phyloP scores from a whole-genome alignment of 2,113 vertebrate species.

The Apteryx mantelli region DNA sequence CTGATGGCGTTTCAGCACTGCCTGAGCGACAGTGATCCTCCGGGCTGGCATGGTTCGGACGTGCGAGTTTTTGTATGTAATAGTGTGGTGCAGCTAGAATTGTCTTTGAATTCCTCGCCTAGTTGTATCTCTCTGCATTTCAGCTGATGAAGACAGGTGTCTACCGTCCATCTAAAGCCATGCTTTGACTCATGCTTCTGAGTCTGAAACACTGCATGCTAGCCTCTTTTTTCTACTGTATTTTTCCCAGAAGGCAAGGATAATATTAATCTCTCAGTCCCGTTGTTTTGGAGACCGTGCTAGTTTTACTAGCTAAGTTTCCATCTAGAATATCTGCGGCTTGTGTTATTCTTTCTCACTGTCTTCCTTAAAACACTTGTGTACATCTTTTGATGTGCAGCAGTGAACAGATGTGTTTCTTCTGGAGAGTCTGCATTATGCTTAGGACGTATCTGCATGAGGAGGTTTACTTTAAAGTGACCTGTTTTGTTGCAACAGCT shows the following conservation, averaged over 20 bases:
- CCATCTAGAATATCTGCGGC: not conserved
- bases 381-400: accelerated
- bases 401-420: not conserved
- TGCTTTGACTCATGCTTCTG: not conserved
- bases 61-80: accelerated
- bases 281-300: not conserved
- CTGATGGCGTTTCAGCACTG: not conserved
- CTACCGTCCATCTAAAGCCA: not conserved
- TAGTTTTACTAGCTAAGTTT: not conserved
- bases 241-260: not conserved
- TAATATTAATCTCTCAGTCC: not conserved
- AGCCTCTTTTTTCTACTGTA: not conserved
- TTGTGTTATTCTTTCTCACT: not conserved
- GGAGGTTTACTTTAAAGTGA: not conserved
- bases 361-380: not conserved
- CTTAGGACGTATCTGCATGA: not conserved
- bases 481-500: not conserved
- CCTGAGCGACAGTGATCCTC: not conserved
- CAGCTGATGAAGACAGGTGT: not conserved
- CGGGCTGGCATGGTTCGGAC: not conserved
- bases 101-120: not conserved
- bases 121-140: not conserved
- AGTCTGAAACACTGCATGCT: not conserved
- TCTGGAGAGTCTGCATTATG: not conserved
- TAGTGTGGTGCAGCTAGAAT: not conserved